Base-by-base conservation (phyloP, 2,797 vertebrate genomes). In the Neoniphon sammara region DNA sequence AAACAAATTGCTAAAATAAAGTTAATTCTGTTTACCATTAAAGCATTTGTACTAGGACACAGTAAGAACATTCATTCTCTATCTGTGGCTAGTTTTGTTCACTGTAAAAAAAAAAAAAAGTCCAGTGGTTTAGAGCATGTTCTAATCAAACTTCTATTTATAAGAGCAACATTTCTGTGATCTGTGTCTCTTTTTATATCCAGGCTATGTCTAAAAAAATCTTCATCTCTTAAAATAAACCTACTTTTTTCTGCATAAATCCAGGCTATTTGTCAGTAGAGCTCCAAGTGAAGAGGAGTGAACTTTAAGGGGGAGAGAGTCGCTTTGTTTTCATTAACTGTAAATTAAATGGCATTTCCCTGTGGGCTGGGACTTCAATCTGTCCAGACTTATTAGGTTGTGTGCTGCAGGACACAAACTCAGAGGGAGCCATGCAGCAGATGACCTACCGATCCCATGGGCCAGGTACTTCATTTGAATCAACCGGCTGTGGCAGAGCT, bases 311-410 rank as follows among this genome's bases (percentile, higher is more conserved):
- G 74, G 57, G 64, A 58, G 55, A 39, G 63, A 39, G 6, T 70
- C 18, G 4, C 58, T 89, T 76, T 86, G 66, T 89, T 88, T 91
- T 85, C 74, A 89, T 88, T 88, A 85, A 74, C 70, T 82, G 58
- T 81, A 78, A 85, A 87, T 86, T 85, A 90, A 91, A 89, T 80
- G 70, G n/a, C 70, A 66, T 84, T 85, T 84, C 49, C 83, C 76
- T 5, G 44, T 21, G 66, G 70, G 59, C 60, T 70, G 44, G 42
- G 78, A 66, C 72, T 85, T 88, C 86, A 84, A 77, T 88, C 77
- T 75, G 77, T 85, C 77, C 71, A 78, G 80, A 82, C 88, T 81
- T 81, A 89, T 91, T 88, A 86, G 74, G 66, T 73, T 75, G 36
- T 15, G 44, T 23, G 18, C 62, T 3, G 27, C 10, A 76, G 73